Base-by-base conservation (phyloP, 2,797 vertebrate species). In the Furcifer pardalis region DNA sequence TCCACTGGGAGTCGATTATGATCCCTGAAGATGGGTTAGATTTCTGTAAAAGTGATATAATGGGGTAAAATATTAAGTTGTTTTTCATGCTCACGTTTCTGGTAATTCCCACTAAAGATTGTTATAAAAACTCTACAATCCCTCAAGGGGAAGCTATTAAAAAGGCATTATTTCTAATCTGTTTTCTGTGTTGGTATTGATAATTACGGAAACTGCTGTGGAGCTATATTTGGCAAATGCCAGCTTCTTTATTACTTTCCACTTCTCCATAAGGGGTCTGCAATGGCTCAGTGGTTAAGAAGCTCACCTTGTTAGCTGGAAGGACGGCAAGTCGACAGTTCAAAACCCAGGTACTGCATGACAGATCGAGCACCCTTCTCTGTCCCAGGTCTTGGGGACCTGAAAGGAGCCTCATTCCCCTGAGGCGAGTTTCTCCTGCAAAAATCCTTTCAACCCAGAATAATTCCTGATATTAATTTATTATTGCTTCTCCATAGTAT, bases 111-210 rank as follows among this genome's bases (percentile, higher is more conserved):
- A 5, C 52, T 25, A 6, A 72, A 68, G 1, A 63, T 17, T 42
- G 2, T 69, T 66, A 56, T 56, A 86, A 83, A 66, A 13, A 49
- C 81, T 80, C 42, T 88, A 15, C 77, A 80, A 75, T 84, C 15
- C n/a, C 44, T 85, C 13, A 5, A 72, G 73, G 71, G 77, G 1
- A 78, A 75, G 0, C 23, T 0, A 56, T 81, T 76, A 63, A 69
- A 52, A 84, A 63, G 0, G 68, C 56, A 78, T 19, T 79, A 60
- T 66, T 44, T 81, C 56, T 78, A 2, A 32, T 59, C 0, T 81
- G 7, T 68, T 84, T 21, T 23, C 68, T n/a, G 2, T 59, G 15
- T 72, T 75, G n/a, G 1, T 1, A 63, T 74, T 82, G 77, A 4
- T 74, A 84, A 72, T 49, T 49, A 66, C 7, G 59, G 13, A 84